Conservation (phyloP, 2,888 invertebrate species). For the Drosophila leonis region DNA sequence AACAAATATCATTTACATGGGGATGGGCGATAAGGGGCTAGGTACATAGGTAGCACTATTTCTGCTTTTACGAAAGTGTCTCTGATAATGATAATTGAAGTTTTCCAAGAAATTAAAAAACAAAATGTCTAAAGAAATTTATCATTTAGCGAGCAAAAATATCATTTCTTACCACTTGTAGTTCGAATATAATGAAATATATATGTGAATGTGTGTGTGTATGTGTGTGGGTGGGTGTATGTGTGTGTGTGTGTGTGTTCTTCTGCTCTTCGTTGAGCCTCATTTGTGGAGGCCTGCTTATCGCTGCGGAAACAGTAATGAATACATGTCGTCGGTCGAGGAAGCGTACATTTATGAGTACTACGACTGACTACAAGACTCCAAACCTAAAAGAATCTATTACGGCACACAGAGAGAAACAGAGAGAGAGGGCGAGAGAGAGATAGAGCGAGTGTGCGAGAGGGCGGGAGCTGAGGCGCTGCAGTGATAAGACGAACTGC, state of each 20-base stretch:
- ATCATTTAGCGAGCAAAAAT: slow-evolving; percentile 66
- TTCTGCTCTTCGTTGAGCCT: slow-evolving; percentile 43
- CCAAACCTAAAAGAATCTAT: slow-evolving; percentile 66
- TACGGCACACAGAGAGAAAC: slow-evolving; percentile 39
- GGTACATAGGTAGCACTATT: slow-evolving; percentile 52
- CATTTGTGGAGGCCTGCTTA: slow-evolving; percentile 69
- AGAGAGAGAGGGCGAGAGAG: background rate
- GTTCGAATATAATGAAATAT: slow-evolving; percentile 71
- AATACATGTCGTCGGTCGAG: slow-evolving; percentile 74
- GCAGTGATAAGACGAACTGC: slow-evolving; percentile 51
- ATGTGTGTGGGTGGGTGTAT: background rate
- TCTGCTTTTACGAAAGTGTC: slow-evolving; percentile 63
- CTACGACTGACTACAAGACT: slow-evolving; percentile 13
- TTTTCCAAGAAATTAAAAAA: slow-evolving; percentile 74
- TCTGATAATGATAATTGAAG: slow-evolving; percentile 76
- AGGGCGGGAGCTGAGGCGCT: background rate
- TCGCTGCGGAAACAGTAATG: slow-evolving; percentile 82
- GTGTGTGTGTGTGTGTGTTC: slow-evolving; percentile 3
- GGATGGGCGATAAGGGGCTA: slow-evolving; percentile 39
- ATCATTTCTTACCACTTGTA: slow-evolving; percentile 5
- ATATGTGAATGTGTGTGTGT: background rate
- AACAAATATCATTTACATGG: slow-evolving; percentile 70
- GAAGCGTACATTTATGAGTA: slow-evolving; percentile 32
- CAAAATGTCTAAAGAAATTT: slow-evolving; percentile 49
- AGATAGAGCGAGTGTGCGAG: background rate